A percentile compares a stretch with the other conserved stretches of the same genome.
phyloP scores from a whole-genome alignment of 2,113 vertebrate genomes.

The Chaetura pelagica region DNA sequence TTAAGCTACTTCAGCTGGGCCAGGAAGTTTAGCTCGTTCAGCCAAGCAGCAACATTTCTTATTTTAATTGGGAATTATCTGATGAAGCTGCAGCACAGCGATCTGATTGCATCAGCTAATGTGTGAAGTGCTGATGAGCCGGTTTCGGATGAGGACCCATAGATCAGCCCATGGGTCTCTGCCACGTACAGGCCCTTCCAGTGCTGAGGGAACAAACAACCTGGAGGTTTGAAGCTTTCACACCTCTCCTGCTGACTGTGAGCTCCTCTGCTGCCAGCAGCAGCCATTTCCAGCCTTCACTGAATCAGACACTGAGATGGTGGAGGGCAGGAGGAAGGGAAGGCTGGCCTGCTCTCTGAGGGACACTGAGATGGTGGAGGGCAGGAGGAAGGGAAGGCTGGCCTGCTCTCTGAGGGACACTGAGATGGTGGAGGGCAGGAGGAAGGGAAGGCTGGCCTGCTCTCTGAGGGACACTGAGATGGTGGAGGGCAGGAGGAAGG shows the following conservation, averaged over 20 bases:
- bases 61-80: constrained; percentile 6
- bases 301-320: rapidly evolving
- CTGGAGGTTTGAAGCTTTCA: background rate
- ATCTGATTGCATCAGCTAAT: background rate
- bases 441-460: too few species aligned
- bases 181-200: background rate
- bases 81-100: background rate
- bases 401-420: too few species aligned
- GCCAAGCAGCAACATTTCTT: background rate
- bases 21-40: constrained; percentile 12
- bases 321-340: background rate
- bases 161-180: background rate
- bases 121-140: constrained; percentile 31
- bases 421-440: background rate
- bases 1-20: background rate
- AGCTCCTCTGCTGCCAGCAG: background rate
- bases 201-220: background rate
- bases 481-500: background rate
- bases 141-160: background rate
- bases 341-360: background rate
- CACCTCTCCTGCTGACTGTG: background rate
- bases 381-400: too few species aligned
- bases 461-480: rapidly evolving
- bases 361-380: too few species aligned
- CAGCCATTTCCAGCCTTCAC: background rate